Conservation (phyloP, 2,113 vertebrate genomes). For the Aphyosemion australe region DNA sequence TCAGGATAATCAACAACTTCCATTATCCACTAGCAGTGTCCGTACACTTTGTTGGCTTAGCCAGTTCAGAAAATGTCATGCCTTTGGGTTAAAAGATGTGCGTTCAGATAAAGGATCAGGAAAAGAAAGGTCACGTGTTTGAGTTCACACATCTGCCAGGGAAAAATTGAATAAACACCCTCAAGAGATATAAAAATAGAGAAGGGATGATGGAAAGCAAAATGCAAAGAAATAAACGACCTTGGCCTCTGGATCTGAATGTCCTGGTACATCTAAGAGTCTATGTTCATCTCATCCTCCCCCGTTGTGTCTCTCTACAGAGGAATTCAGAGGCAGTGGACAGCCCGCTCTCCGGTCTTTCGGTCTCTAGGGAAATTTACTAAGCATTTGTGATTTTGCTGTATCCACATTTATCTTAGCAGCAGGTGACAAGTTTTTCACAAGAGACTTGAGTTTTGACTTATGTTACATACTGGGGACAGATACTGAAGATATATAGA, state of each 20-base stretch:
- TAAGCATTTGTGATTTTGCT: slow-evolving; percentile 16
- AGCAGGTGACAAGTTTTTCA: slow-evolving; percentile 17
- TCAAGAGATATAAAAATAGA: slow-evolving; percentile 29
- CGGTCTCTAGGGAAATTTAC: slow-evolving; percentile 43
- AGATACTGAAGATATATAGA: slow-evolving; percentile 18
- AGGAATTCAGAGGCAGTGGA: neutral
- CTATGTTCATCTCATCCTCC: slow-evolving; percentile 20
- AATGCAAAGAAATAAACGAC: slow-evolving; percentile 52
- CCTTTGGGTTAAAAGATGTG: neutral
- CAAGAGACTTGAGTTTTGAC: slow-evolving; percentile 17
- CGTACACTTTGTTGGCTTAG: neutral
- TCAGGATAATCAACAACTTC: slow-evolving; percentile 31
- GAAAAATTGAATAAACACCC: slow-evolving; percentile 30
- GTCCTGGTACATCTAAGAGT: slow-evolving; percentile 41
- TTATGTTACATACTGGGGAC: slow-evolving; percentile 15
- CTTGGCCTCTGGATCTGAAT: slow-evolving; percentile 43
- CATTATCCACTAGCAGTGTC: neutral
- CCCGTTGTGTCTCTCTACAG: slow-evolving; percentile 23
- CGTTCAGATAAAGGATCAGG: neutral
- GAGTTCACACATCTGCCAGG: slow-evolving; percentile 23
- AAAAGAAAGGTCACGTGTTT: slow-evolving; percentile 42
- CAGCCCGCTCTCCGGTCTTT: neutral
- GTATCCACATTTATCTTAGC: slow-evolving; percentile 22
- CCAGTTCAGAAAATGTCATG: slow-evolving; percentile 6
- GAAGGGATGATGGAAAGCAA: slow-evolving; percentile 9